Evolutionary conservation across 1,140 invertebrate genomes (phyloP), one percentile per base, ranked within the genome.

Genomic region (Zaprionus vittiger): DNA sequence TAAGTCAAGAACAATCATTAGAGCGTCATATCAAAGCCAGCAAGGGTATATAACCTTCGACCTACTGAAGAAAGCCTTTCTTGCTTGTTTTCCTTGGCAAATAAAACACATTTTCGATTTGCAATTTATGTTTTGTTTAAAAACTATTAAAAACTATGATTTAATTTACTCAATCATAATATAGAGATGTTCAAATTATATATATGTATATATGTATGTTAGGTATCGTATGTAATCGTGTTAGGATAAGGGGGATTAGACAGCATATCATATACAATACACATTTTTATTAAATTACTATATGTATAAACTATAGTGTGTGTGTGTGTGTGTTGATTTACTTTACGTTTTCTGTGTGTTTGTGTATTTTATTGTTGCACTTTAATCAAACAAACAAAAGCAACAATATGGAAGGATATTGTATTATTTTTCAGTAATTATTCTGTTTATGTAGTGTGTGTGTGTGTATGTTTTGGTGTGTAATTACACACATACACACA

Each of bases 121-220:
- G 81, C 86, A 77, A 83, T 83, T 86, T 91, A 90, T 81, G 70
- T 80, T 77, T 79, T 77, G 86, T 90, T 90, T 90, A 91, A 90
- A 90, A 90, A 91, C 89, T 91, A 91, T 91, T 91, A 91, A 91
- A 91, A 91, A 91, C 89, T 91, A 91, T 91, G 83, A 89, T 91
- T 91, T 91, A 91, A 91, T 91, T 91, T 91, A 87, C 84, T 89
- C 84, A 87, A 87, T 91, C 81, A 91, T 86, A 91, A 87, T 91
- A 87, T 89, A 85, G 83, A 75, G 77, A 71, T 89, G 77, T 79
- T 83, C 81, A 89, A 89, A 89, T 89, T 81, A 89, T 84, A 87
- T 79, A 86, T 60, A 69, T 85, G 79, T 66, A 79, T 82, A 70
- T 55, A 49, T 85, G 77, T 81, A 72, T 83, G 81, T 83, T 75